Evolutionary conservation across 2,888 invertebrate species (phyloP).

Genomic region (Lucinisca nassula): DNA sequence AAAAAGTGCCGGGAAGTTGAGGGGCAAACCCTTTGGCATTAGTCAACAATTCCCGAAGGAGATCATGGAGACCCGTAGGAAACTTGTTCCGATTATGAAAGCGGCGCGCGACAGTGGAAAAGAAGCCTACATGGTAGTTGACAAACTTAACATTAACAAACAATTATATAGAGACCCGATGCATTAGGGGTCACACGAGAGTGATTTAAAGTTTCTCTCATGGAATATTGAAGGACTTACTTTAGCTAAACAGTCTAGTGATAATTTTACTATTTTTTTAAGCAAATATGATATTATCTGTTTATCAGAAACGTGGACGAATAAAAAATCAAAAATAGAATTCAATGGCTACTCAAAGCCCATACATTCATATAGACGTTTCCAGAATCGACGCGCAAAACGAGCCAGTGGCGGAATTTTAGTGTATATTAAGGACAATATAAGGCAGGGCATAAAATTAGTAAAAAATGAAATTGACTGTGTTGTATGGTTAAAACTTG

Average conservation of each 20-base stretch:
- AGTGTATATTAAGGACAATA: too few relatives aligned
- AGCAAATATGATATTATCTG: not conserved
- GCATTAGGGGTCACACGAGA: not conserved
- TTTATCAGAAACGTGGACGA: not conserved
- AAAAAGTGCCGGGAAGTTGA: too few relatives aligned
- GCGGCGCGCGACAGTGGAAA: too few relatives aligned
- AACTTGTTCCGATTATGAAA: too few relatives aligned
- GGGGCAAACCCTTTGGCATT: too few relatives aligned
- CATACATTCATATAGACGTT: not conserved
- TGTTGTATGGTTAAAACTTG: not conserved
- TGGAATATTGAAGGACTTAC: not conserved
- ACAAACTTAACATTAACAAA: too few relatives aligned
- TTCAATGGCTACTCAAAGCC: too few relatives aligned
- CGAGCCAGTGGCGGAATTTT: not conserved
- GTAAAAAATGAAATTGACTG: not conserved
- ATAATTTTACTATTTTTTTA: not conserved
- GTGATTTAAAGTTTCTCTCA: not conserved
- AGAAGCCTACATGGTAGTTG: too few relatives aligned
- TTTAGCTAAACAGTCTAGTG: not conserved
- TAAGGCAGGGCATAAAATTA: not conserved
- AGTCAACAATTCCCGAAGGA: too few relatives aligned
- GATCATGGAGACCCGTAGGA: too few relatives aligned
- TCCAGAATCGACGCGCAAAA: not conserved
- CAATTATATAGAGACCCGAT: too few relatives aligned
- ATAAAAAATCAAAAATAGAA: not conserved